Percentiles rank a stretch among this genome's conserved stretches.
Conservation (phyloP, 2,888 invertebrate genomes). For the Baccha elongata region DNA sequence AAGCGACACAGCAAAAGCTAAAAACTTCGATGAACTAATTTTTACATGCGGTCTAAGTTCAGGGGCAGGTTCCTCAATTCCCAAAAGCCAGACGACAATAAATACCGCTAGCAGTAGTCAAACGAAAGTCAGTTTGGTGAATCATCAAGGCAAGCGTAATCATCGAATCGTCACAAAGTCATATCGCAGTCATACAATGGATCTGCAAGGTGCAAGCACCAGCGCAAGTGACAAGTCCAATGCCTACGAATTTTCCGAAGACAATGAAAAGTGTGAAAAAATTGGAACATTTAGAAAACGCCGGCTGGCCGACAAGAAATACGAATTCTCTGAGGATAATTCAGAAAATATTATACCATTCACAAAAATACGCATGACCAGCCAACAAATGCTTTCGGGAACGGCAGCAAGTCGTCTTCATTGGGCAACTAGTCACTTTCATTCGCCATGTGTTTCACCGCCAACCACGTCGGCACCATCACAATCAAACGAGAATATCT, state of each 20-base stretch:
- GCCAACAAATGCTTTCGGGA: conserved; percentile 50
- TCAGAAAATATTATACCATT: conserved; percentile 85
- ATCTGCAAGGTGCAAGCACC: conserved; percentile 78
- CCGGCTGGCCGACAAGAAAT: conserved; percentile 94
- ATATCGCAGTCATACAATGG: conserved; percentile 80
- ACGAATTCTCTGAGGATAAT: conserved; percentile 93
- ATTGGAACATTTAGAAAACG: conserved; percentile 93
- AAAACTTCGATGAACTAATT: conserved; percentile 83
- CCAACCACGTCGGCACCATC: conserved; percentile 75
- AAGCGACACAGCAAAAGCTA: conserved; percentile 78
- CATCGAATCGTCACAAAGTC: conserved; percentile 82
- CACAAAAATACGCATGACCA: conserved; percentile 80
- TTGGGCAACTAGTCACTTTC: conserved; percentile 79
- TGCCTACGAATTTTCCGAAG: conserved; percentile 93
- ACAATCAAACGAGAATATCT: conserved; percentile 50
- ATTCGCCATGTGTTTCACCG: conserved; percentile 82
- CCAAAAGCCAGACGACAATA: conserved; percentile 49
- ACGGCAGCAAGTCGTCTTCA: conserved; percentile 73
- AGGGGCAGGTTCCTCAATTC: conserved; percentile 60
- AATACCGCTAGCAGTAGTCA: conserved; percentile 49
- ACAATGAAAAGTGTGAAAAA: conserved; percentile 92
- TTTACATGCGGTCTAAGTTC: conserved; percentile 82
- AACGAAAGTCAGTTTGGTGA: conserved; percentile 75
- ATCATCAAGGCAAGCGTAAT: conserved; percentile 78
- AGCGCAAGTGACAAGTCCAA: conserved; percentile 85